Conservation (phyloP, 2,113 vertebrate species). For the Maylandia zebra region DNA sequence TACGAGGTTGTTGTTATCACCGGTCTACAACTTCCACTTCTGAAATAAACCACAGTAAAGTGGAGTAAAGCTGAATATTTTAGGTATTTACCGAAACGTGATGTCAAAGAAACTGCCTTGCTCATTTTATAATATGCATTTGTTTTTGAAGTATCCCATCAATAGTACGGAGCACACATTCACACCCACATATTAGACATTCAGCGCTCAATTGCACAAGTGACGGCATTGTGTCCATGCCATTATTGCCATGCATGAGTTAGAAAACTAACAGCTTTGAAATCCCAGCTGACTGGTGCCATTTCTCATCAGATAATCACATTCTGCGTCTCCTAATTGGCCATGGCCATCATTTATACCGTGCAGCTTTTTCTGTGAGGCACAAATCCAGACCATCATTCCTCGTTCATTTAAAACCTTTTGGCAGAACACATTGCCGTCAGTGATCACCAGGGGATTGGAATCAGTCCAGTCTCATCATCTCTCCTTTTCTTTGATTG, state of each 20-base stretch:
- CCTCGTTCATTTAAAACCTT: constrained; percentile 21
- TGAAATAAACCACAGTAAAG: neutral
- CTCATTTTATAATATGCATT: neutral
- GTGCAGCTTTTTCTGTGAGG: neutral
- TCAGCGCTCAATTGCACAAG: neutral
- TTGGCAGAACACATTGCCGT: constrained; percentile 32
- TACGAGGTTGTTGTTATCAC: neutral
- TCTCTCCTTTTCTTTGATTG: constrained; percentile 39
- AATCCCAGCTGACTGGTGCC: neutral
- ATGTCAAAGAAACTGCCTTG: neutral
- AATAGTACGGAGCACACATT: neutral
- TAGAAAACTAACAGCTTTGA: neutral
- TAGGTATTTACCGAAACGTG: neutral
- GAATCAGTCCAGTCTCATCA: constrained; percentile 46
- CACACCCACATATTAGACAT: neutral
- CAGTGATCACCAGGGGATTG: constrained; percentile 51
- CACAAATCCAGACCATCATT: constrained; percentile 4
- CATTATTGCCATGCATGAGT: neutral
- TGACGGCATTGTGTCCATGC: neutral
- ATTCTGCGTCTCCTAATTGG: constrained; percentile 4
- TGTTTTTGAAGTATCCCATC: neutral
- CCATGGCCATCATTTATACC: neutral
- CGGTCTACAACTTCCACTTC: neutral
- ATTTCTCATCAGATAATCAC: neutral
- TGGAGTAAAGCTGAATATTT: neutral